Conservation (phyloP, 64 coral and sea anemone genomes). For the Platygyra sinensis region DNA sequence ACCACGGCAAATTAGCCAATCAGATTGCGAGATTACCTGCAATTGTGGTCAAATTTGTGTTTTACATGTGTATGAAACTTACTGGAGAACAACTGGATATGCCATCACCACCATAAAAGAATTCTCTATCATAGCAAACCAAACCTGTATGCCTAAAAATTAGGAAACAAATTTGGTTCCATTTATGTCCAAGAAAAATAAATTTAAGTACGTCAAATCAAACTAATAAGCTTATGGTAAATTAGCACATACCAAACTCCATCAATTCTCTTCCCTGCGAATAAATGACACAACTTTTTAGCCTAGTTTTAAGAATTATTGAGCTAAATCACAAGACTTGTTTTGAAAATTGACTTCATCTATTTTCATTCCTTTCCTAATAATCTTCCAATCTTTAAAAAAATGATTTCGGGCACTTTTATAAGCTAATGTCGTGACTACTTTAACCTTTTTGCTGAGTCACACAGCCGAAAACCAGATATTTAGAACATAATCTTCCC, state of each 20-base stretch:
- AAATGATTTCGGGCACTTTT: no score
- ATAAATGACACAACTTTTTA: background rate
- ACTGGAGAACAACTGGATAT: conserved; percentile 76
- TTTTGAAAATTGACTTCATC: no score
- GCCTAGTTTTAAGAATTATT: no score
- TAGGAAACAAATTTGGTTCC: background rate
- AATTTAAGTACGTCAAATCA: background rate
- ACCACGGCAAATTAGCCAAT: no score
- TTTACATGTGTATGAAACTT: background rate
- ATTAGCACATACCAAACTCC: conserved; percentile 83
- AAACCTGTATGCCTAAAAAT: conserved; percentile 88
- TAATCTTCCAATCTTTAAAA: no score
- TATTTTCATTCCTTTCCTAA: no score
- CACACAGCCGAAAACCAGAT: background rate
- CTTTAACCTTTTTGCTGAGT: conserved; percentile 10
- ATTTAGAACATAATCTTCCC: background rate
- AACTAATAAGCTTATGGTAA: background rate
- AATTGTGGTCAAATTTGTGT: no score
- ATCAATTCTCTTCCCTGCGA: conserved; percentile 90
- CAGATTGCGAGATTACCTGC: no score
- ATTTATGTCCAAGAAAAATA: background rate
- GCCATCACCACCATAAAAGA: conserved; percentile 90
- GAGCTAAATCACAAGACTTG: no score
- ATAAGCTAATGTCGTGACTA: no score
- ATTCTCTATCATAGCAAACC: conserved; percentile 84